phyloP scores from a whole-genome alignment of 2,888 invertebrate genomes.

The Metallyticus violacea region DNA sequence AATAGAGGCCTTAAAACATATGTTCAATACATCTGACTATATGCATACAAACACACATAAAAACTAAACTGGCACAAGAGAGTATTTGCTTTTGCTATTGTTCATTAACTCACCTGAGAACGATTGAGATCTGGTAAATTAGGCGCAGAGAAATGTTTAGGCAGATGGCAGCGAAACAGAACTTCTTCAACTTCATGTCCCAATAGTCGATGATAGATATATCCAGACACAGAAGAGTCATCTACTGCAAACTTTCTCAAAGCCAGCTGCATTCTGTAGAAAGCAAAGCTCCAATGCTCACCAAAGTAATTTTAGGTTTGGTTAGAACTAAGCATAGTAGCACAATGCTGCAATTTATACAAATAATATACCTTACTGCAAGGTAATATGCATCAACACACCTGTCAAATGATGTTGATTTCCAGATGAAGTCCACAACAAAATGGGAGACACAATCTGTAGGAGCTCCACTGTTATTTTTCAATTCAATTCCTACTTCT shows the following conservation, averaged over 20 bases:
- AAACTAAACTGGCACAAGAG: too few species aligned
- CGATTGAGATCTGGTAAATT: slow-evolving; percentile 97
- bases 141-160: slow-evolving; percentile 96
- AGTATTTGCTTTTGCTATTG: too few species aligned
- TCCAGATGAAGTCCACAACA: slow-evolving; percentile 99
- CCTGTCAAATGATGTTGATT: slow-evolving; percentile 96
- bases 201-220: slow-evolving; percentile 93
- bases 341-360: not conserved
- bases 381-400: not conserved
- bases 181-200: slow-evolving; percentile 95
- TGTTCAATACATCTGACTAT: too few species aligned
- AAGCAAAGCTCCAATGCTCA: slow-evolving; percentile 21
- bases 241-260: slow-evolving; percentile 94
- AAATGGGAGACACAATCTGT: slow-evolving; percentile 93
- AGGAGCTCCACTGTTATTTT: slow-evolving; percentile 87
- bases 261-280: slow-evolving; percentile 86
- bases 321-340: not conserved
- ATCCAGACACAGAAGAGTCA: slow-evolving; percentile 93
- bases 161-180: slow-evolving; percentile 84
- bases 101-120: slow-evolving; percentile 73
- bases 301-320: not conserved
- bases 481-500: slow-evolving; percentile 95
- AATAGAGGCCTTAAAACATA: too few species aligned
- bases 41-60: too few species aligned
- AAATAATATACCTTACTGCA: not conserved